Conservation (phyloP, 2,113 vertebrate species). For the Promerops cafer region DNA sequence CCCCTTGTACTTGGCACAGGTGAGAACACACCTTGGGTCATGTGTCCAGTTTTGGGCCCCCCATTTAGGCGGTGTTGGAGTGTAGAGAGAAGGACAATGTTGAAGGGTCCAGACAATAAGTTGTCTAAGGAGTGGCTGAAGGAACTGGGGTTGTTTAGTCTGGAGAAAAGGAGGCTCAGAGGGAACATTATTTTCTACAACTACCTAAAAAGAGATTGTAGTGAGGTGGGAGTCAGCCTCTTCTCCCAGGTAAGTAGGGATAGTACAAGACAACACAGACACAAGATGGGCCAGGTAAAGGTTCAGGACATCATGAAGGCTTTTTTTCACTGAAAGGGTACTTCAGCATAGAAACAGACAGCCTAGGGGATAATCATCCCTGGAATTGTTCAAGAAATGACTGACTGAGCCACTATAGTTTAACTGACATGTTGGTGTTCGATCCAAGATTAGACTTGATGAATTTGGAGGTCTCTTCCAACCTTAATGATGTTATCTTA, state of each 20-base stretch:
- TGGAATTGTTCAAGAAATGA: neutral
- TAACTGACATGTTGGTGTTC: neutral
- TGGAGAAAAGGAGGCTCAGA: neutral
- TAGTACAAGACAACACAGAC: neutral
- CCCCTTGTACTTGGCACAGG: no score
- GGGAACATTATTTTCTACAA: neutral
- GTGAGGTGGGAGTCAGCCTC: neutral
- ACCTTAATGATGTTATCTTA: neutral
- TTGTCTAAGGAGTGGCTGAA: neutral
- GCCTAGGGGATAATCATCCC: neutral
- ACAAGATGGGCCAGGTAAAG: neutral
- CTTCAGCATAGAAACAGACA: neutral
- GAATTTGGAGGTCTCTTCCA: neutral
- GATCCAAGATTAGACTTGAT: neutral
- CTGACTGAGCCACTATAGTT: neutral
- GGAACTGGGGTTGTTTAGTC: neutral
- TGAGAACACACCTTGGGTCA: neutral
- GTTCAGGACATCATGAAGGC: neutral
- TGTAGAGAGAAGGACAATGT: neutral
- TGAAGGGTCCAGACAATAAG: neutral
- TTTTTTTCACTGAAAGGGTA: neutral
- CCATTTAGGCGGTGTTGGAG: no score
- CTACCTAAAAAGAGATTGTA: neutral
- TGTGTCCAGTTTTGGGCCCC: neutral
- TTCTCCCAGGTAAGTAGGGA: neutral